Evolutionary conservation across 2,888 invertebrate genomes (phyloP).

Genomic region (Gastracanthus pulcherrimus): DNA sequence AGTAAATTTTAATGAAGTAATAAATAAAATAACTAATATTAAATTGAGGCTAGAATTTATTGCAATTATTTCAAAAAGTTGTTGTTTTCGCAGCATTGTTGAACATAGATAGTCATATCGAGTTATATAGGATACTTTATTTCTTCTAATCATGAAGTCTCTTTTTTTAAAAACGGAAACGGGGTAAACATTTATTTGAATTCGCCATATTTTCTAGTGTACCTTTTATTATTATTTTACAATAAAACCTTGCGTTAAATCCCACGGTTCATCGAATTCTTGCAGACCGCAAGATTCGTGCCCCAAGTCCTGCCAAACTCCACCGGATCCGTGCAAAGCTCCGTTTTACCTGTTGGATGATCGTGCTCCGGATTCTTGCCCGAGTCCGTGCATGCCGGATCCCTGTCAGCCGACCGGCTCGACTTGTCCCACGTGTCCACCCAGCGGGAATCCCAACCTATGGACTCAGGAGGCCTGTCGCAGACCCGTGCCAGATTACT

Average conservation of each 20-base stretch:
- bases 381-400: neutral
- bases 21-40: too few species aligned
- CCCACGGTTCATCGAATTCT: slow-evolving; percentile 2
- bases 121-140: too few species aligned
- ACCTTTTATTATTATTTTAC: too few species aligned
- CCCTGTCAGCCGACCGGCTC: neutral
- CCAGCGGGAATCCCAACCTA: neutral
- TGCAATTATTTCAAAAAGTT: too few species aligned
- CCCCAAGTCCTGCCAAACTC: neutral
- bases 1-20: too few species aligned
- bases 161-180: too few species aligned
- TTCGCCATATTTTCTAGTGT: too few species aligned
- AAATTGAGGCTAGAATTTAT: too few species aligned
- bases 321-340: slow-evolving; percentile 12
- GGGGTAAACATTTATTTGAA: neutral
- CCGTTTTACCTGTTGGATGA: neutral
- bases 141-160: too few species aligned
- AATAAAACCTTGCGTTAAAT: neutral
- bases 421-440: neutral
- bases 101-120: too few species aligned
- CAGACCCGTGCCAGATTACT: neutral
- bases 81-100: neutral
- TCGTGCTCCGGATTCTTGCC: neutral
- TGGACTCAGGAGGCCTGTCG: neutral
- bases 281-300: neutral